Conservation (phyloP, 1,140 invertebrate species). For the Aphis gossypii region DNA sequence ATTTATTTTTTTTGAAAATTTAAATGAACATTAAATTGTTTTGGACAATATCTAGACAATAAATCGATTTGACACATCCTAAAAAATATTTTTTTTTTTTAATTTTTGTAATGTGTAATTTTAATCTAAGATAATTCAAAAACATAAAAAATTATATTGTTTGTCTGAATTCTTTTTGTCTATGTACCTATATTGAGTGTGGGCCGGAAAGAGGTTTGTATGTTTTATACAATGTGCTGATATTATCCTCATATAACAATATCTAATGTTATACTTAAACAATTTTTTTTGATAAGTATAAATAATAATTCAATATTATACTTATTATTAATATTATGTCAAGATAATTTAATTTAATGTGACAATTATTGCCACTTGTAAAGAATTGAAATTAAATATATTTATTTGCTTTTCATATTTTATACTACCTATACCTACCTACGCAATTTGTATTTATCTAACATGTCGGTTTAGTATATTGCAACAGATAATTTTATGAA, state of each 20-base stretch:
- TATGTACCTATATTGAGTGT: no score
- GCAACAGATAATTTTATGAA: neutral
- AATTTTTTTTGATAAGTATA: neutral
- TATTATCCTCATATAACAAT: neutral
- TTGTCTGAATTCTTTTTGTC: no score
- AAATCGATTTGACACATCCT: no score
- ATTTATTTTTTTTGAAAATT: no score
- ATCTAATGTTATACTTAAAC: neutral
- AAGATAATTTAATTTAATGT: neutral
- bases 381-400: neutral
- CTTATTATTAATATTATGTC: neutral
- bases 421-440: neutral
- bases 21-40: no score
- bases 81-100: no score
- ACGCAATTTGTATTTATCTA: neutral
- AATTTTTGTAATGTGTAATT: no score
- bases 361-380: neutral
- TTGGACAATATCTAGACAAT: no score
- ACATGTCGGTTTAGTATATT: neutral
- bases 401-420: slow-evolving; percentile 11
- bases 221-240: no score
- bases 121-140: no score
- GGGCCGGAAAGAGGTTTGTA: no score
- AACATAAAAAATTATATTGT: no score
- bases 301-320: neutral